Conservation (phyloP, 2,113 vertebrate species). For the Struthio camelus region DNA sequence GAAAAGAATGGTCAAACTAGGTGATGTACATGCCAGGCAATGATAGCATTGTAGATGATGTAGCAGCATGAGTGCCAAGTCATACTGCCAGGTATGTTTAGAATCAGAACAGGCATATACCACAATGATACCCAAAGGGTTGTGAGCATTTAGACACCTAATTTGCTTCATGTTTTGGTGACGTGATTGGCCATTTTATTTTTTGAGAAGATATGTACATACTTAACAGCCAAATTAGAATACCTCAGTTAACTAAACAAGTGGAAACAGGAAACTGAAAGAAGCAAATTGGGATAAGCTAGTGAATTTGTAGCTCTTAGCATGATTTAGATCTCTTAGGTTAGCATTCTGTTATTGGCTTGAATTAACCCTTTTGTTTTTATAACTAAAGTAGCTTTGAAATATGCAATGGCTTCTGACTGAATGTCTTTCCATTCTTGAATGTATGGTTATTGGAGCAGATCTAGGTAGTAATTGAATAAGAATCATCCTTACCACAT, state of each 20-base stretch:
- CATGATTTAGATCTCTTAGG: neutral
- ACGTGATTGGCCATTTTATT: neutral
- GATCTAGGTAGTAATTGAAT: neutral
- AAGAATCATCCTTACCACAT: neutral
- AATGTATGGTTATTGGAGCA: neutral
- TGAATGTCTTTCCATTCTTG: neutral
- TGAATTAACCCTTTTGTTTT: neutral
- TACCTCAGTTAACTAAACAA: neutral
- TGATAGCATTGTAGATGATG: neutral
- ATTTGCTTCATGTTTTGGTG: neutral
- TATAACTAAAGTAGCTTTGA: neutral
- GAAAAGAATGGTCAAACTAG: neutral
- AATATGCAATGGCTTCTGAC: neutral
- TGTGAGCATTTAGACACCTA: neutral
- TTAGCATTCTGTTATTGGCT: neutral
- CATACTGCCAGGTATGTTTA: accelerated
- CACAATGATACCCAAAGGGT: accelerated
- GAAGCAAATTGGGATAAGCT: accelerated
- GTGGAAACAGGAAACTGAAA: neutral
- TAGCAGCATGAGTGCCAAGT: neutral
- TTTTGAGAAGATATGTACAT: neutral
- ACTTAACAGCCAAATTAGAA: neutral
- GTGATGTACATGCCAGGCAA: accelerated
- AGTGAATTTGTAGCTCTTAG: neutral
- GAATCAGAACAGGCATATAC: neutral